A percentile compares a stretch with the other conserved stretches of the same genome.
Evolutionary conservation across 2,888 invertebrate species (phyloP).

Genomic region (Lamellibrachia satsuma): DNA sequence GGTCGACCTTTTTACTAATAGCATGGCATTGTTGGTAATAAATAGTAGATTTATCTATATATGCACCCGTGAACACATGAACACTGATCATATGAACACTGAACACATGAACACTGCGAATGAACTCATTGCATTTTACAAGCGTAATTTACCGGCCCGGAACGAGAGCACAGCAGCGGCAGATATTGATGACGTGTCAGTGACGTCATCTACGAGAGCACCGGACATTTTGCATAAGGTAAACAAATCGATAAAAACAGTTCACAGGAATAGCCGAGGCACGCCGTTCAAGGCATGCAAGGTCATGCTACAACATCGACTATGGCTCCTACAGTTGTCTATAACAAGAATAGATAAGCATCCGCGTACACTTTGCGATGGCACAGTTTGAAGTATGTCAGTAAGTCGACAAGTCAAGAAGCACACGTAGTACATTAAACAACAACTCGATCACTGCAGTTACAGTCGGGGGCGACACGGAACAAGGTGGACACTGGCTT

Average conservation of each 20-base stretch:
- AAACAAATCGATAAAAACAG: background rate
- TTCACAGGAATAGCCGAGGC: background rate
- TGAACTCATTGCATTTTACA: background rate
- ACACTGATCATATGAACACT: background rate
- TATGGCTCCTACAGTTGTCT: background rate
- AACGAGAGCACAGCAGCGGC: background rate
- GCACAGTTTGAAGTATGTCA: background rate
- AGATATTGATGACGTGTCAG: background rate
- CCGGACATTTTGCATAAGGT: constrained; percentile 2
- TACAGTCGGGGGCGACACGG: background rate
- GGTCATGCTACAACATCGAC: background rate
- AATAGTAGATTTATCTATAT: background rate
- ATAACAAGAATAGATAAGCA: background rate
- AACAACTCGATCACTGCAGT: background rate
- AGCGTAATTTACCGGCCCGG: background rate
- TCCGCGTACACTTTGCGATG: constrained; percentile 7
- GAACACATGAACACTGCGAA: too few species aligned
- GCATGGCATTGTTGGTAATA: background rate
- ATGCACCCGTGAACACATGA: background rate
- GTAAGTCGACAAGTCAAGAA: constrained; percentile 5
- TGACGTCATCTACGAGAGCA: background rate
- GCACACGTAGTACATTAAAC: background rate
- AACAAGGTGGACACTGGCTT: background rate
- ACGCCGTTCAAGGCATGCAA: background rate
- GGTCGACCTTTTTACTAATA: background rate